Evolutionary conservation across 2,797 vertebrate genomes (phyloP).

Genomic region (Aphelocoma californica): DNA sequence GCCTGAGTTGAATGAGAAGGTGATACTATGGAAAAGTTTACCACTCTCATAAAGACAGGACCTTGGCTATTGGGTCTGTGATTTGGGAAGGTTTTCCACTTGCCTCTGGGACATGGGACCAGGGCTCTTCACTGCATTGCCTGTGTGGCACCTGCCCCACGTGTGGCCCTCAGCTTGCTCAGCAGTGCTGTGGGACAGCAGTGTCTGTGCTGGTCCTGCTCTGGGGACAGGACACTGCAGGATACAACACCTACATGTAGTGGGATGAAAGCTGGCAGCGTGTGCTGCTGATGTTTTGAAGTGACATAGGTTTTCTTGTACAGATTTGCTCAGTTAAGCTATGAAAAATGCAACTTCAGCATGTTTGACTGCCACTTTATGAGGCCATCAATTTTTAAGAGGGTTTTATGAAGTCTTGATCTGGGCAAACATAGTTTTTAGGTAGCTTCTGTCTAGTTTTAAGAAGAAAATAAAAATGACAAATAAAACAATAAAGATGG

Average conservation of each 20-base stretch:
- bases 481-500: neutral
- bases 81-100: neutral
- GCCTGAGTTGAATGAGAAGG: neutral
- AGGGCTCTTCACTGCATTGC: neutral
- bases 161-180: fast-evolving
- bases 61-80: neutral
- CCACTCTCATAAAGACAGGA: neutral
- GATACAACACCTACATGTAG: fast-evolving
- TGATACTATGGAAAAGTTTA: neutral
- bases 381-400: neutral
- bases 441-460: neutral
- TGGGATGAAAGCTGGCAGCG: fast-evolving
- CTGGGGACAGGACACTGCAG: neutral
- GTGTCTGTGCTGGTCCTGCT: fast-evolving
- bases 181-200: neutral
- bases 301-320: neutral
- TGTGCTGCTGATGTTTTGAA: neutral
- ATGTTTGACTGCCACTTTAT: neutral
- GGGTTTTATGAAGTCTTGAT: neutral
- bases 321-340: neutral
- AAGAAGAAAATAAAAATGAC: neutral
- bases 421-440: neutral
- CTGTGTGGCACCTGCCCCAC: fast-evolving
- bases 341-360: neutral
- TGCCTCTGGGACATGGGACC: fast-evolving